Conservation (phyloP, 1,140 invertebrate genomes). For the Drosophila pruinosa region DNA sequence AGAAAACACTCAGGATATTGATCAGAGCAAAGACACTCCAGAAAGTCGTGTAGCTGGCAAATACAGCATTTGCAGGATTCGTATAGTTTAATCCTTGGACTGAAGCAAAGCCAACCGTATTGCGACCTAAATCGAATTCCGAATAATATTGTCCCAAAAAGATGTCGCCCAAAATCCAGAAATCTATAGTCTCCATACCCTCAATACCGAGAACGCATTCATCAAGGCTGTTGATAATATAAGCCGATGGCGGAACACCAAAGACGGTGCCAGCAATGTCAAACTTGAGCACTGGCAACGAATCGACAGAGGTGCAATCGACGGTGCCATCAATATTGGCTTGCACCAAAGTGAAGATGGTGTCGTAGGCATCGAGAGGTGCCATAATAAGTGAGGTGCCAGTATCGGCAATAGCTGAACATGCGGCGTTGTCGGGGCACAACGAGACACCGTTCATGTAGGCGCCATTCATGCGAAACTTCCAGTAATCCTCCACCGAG, state of each 20-base stretch:
- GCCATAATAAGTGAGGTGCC: conserved; percentile 89
- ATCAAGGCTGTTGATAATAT: conserved; percentile 1
- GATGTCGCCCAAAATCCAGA: conserved; percentile 83
- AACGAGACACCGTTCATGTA: conserved; percentile 32
- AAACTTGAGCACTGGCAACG: conserved; percentile 38
- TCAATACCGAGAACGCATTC: conserved; percentile 25
- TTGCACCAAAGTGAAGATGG: neutral
- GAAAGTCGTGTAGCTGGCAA: neutral
- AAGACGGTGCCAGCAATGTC: conserved; percentile 39
- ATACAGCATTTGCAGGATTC: neutral
- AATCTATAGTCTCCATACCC: neutral
- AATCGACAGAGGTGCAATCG: neutral
- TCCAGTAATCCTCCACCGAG: conserved; percentile 57
- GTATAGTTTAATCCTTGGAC: conserved; percentile 8
- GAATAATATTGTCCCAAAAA: conserved; percentile 88
- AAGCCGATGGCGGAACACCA: conserved; percentile 16
- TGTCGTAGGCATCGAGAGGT: conserved; percentile 84
- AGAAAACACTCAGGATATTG: neutral
- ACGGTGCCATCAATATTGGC: neutral
- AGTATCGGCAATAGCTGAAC: conserved; percentile 89
- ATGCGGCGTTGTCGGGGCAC: no score
- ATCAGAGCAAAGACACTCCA: neutral
- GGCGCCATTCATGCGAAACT: conserved; percentile 49
- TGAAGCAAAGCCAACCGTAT: conserved; percentile 85
- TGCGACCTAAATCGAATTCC: conserved; percentile 87